Percentiles rank a stretch among this genome's conserved stretches.
These are phyloP conservation scores for Pandemis corylana DNA, from an alignment of 2,888 invertebrate genomes.

Conservation along the genomic window DNA sequence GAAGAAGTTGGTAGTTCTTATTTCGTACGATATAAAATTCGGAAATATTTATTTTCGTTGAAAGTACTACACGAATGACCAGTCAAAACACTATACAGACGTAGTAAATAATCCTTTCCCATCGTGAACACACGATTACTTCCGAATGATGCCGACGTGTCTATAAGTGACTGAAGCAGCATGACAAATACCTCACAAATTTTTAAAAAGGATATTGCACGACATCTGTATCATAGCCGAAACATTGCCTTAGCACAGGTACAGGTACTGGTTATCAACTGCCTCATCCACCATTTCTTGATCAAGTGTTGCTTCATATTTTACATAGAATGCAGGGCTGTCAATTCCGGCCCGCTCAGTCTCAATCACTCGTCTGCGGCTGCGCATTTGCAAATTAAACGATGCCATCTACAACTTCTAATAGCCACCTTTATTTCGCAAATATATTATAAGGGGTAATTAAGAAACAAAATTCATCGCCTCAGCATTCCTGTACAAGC, in stretches of 20 bases:
- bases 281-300: conserved; percentile 65
- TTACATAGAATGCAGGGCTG: conserved; percentile 82
- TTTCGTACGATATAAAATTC: too few relatives aligned
- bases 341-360: conserved; percentile 70
- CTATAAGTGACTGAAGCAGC: too few relatives aligned
- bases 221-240: neutral
- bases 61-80: too few relatives aligned
- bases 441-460: conserved; percentile 21
- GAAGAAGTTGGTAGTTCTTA: too few relatives aligned
- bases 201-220: too few relatives aligned
- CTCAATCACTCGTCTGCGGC: conserved; percentile 78
- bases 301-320: conserved; percentile 75
- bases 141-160: too few relatives aligned
- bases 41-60: too few relatives aligned
- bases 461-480: neutral
- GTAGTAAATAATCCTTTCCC: too few relatives aligned
- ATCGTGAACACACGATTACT: too few relatives aligned
- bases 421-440: conserved; percentile 42
- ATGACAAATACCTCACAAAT: too few relatives aligned
- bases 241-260: neutral
- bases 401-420: conserved; percentile 60
- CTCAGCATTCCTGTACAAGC: neutral
- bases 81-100: too few relatives aligned
- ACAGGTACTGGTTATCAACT: neutral
- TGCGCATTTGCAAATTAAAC: conserved; percentile 77